Percentiles rank a stretch among this genome's conserved stretches.
phyloP scores from a whole-genome alignment of 2,797 vertebrate genomes.

The Eulemur rubriventer region DNA sequence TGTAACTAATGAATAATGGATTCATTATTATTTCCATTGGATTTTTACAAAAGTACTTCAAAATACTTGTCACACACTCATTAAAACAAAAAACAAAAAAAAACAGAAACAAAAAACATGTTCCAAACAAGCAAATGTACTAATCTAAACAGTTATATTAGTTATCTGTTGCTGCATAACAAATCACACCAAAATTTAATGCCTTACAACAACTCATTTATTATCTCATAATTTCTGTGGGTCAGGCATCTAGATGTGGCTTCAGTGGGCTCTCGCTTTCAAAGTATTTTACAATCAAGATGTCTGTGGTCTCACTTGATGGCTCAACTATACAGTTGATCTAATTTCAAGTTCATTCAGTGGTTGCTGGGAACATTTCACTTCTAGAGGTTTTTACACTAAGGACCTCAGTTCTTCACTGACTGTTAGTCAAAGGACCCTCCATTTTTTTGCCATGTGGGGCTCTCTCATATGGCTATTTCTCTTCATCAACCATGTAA shows the following conservation, averaged over 20 bases:
- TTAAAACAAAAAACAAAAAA: background rate
- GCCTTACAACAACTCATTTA: background rate
- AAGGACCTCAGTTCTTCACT: background rate
- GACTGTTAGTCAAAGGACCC: background rate
- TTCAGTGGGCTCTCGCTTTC: rapidly evolving
- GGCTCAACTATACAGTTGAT: background rate
- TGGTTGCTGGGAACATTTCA: background rate
- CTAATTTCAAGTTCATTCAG: background rate
- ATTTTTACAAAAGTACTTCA: background rate
- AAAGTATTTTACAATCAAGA: background rate
- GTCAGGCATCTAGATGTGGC: background rate
- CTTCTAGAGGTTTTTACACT: background rate
- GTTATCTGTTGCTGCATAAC: background rate
- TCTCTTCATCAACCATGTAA: background rate
- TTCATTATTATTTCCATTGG: background rate
- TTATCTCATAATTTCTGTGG: background rate
- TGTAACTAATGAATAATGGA: background rate
- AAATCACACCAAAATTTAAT: background rate
- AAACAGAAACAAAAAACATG: background rate
- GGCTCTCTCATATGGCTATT: background rate
- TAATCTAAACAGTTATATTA: background rate
- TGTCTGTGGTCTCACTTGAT: background rate
- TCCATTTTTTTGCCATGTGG: background rate
- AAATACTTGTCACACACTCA: background rate
- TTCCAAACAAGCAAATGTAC: background rate